Percentiles rank a stretch among this genome's conserved stretches.
Conservation (phyloP, 2,113 vertebrate species). For the Myiagra hebetior region DNA sequence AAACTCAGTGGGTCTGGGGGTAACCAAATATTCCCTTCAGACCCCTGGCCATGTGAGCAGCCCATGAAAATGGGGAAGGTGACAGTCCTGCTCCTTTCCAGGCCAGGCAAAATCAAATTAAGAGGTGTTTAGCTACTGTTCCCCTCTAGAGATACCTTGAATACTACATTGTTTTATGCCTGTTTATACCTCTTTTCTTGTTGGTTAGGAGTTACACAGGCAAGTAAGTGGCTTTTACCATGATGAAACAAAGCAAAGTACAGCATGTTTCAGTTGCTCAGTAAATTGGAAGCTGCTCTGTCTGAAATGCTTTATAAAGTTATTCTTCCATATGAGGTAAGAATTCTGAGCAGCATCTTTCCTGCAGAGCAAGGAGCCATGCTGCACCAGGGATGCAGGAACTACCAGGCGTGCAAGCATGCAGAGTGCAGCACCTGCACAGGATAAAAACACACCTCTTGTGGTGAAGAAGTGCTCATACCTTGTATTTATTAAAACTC, state of each 20-base stretch:
- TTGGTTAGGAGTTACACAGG: not conserved
- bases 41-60: not conserved
- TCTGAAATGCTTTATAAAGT: not conserved
- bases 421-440: slow-evolving; percentile 3
- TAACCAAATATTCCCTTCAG: not conserved
- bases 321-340: not conserved
- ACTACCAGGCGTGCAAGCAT: not conserved
- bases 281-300: not conserved
- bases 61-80: not conserved
- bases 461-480: not conserved
- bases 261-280: accelerated
- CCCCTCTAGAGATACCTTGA: not conserved
- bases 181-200: not conserved
- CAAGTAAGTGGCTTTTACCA: not conserved
- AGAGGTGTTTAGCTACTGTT: not conserved
- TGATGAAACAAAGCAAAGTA: not conserved
- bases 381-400: not conserved
- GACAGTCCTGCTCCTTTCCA: not conserved
- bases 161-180: not conserved
- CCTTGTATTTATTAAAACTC: not conserved
- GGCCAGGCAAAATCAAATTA: not conserved
- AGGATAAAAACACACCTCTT: not conserved
- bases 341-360: not conserved
- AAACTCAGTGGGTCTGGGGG: not conserved
- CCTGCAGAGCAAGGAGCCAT: not conserved